phyloP scores from a whole-genome alignment of 2,888 invertebrate genomes.

The Idaea straminata region DNA sequence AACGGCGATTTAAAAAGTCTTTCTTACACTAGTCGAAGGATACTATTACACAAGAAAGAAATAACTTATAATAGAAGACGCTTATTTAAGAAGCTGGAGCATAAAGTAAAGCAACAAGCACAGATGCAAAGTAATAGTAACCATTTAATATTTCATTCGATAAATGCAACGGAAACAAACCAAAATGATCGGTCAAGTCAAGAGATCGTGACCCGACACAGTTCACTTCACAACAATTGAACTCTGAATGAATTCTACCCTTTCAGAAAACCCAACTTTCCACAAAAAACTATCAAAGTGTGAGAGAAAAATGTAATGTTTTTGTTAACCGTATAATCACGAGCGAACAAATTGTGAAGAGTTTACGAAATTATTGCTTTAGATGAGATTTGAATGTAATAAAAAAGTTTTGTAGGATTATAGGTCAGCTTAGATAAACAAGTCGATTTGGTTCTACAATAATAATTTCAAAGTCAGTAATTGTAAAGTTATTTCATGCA shows the following conservation, averaged over 20 bases:
- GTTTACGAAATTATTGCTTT: slow-evolving; percentile 20
- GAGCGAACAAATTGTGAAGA: slow-evolving; percentile 31
- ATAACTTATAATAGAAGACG: too few relatives aligned
- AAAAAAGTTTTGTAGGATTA: not conserved
- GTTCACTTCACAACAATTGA: slow-evolving; percentile 51
- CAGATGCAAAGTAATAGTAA: too few relatives aligned
- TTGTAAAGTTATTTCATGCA: too few relatives aligned
- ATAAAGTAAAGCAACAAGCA: too few relatives aligned
- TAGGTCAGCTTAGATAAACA: too few relatives aligned
- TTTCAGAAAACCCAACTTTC: slow-evolving; percentile 37
- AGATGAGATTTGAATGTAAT: slow-evolving; percentile 9
- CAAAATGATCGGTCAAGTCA: slow-evolving; percentile 40
- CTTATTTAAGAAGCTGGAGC: too few relatives aligned
- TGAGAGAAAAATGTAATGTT: slow-evolving; percentile 37
- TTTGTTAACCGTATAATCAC: slow-evolving; percentile 66
- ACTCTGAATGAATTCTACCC: slow-evolving; percentile 53
- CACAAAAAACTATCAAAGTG: slow-evolving; percentile 30
- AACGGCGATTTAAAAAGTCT: too few relatives aligned
- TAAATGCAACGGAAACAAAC: slow-evolving; percentile 37
- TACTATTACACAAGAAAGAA: too few relatives aligned
- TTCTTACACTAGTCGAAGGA: too few relatives aligned
- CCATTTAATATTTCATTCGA: too few relatives aligned
- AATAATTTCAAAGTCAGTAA: too few relatives aligned
- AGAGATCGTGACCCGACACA: slow-evolving; percentile 64
- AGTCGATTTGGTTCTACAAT: too few relatives aligned